Conservation (phyloP, 2,888 invertebrate genomes). For the Lochmaea crataegi region DNA sequence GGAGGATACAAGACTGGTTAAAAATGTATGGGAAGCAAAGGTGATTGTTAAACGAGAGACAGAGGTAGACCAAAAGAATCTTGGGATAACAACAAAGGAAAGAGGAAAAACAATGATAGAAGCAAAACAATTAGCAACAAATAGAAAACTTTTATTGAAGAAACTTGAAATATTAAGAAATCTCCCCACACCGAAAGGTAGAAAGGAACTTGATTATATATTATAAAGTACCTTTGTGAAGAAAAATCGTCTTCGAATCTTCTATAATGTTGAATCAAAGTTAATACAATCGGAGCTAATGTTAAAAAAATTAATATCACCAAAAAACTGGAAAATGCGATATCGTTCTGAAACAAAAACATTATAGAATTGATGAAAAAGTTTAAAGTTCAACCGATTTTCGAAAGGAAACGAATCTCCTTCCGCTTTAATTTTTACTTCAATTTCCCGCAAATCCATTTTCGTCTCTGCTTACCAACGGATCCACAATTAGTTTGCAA, state of each 20-base stretch:
- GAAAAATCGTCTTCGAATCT: constrained; percentile 53
- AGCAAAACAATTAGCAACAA: no score
- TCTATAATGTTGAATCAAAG: constrained; percentile 60
- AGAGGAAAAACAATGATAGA: no score
- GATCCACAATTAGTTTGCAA: constrained; percentile 74
- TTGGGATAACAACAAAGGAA: no score
- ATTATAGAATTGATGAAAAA: not conserved
- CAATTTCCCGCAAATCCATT: constrained; percentile 21
- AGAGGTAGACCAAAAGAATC: no score
- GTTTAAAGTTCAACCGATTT: constrained; percentile 15
- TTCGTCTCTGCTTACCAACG: constrained; percentile 68
- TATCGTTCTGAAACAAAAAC: constrained; percentile 57
- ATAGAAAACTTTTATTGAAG: no score
- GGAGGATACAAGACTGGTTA: no score
- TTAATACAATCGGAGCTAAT: constrained; percentile 60
- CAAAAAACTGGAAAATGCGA: constrained; percentile 58
- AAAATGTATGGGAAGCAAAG: no score
- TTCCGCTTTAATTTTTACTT: constrained; percentile 27
- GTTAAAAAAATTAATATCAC: constrained; percentile 62
- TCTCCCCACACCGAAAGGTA: no score
- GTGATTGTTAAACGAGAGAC: no score
- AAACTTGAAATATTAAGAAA: no score
- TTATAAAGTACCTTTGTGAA: constrained; percentile 52
- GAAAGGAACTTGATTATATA: no score
- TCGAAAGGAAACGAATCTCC: not conserved